These are phyloP conservation scores for Glaucomys volans DNA, from an alignment of 2,113 vertebrate genomes.

Conservation along the genomic window DNA sequence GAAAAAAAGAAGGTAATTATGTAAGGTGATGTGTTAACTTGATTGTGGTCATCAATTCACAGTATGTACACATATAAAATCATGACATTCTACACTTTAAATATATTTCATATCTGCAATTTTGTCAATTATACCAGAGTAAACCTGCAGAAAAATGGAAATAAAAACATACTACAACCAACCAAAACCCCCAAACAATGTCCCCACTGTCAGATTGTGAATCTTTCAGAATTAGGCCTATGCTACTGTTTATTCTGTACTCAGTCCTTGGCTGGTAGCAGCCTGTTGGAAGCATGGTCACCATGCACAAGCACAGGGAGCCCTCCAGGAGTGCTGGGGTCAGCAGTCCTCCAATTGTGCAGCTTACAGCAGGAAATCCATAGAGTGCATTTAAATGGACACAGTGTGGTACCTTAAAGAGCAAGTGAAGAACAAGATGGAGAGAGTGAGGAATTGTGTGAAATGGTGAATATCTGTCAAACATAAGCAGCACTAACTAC, in stretches of 20 bases:
- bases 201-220: neutral
- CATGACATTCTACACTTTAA: neutral
- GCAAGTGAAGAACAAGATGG: neutral
- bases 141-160: neutral
- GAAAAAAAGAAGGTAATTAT: neutral
- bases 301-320: too few relatives aligned
- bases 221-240: neutral
- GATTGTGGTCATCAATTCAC: neutral
- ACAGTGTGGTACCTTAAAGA: neutral
- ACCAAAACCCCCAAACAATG: neutral
- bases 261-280: neutral
- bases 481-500: neutral
- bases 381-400: neutral
- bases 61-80: neutral
- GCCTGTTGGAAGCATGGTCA: neutral
- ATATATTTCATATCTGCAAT: neutral
- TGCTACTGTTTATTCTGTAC: neutral
- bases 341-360: neutral
- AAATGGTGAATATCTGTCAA: neutral
- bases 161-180: neutral
- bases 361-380: neutral
- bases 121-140: neutral
- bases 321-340: neutral
- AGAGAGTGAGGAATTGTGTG: neutral
- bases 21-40: neutral